Evolutionary conservation across 2,113 vertebrate genomes (phyloP).

Genomic region (Takifugu flavidus): DNA sequence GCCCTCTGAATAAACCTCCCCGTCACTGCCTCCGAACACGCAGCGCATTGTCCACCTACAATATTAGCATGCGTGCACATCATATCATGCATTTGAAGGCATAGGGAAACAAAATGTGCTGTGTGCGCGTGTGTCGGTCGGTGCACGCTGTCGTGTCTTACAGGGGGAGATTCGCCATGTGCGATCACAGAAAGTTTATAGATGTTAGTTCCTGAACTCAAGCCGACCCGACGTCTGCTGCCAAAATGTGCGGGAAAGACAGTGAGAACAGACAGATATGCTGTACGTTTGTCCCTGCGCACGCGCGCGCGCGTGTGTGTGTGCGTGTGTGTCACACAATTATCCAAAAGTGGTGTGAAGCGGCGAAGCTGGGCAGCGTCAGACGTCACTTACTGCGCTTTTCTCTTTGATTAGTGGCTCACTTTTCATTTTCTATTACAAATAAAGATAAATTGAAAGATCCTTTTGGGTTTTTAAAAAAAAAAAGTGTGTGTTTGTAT

Average conservation of each 20-base stretch:
- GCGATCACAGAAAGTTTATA: slow-evolving; percentile 56
- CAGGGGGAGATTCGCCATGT: slow-evolving; percentile 35
- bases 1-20: slow-evolving; percentile 5
- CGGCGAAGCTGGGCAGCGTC: neutral
- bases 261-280: slow-evolving; percentile 14
- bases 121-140: slow-evolving; percentile 16
- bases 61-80: no score
- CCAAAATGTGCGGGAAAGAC: slow-evolving; percentile 28
- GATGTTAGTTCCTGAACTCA: slow-evolving; percentile 36
- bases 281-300: neutral
- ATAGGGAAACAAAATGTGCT: neutral
- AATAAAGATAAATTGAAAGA: no score
- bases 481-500: neutral
- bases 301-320: slow-evolving; percentile 3
- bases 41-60: no score
- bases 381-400: no score
- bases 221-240: slow-evolving; percentile 17
- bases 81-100: neutral
- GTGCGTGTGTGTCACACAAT: neutral
- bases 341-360: neutral
- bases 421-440: no score
- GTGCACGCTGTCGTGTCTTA: slow-evolving; percentile 14
- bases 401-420: no score
- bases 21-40: slow-evolving; percentile 6
- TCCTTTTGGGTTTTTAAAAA: neutral